Conservation (phyloP, 2,113 vertebrate species). For the Callionymus lyra region DNA sequence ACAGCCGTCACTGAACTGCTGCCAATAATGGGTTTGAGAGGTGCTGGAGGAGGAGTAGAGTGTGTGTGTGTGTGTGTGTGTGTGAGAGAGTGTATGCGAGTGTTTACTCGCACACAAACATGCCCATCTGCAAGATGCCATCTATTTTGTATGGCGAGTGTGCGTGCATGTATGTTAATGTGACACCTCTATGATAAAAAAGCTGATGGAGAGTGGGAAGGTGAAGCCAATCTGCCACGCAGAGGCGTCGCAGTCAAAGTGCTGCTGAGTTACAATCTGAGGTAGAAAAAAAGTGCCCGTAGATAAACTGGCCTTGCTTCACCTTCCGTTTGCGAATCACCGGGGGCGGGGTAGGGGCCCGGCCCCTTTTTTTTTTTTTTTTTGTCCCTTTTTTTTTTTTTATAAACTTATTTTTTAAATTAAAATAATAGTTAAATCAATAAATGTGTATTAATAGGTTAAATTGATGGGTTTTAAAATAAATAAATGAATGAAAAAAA, state of each 20-base stretch:
- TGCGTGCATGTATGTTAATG: slow-evolving; percentile 62
- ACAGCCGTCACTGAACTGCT: slow-evolving; percentile 66
- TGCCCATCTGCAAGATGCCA: slow-evolving; percentile 57
- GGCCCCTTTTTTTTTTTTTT: too few species aligned
- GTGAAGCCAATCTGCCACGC: slow-evolving; percentile 54
- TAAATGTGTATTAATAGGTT: too few species aligned
- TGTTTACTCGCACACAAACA: slow-evolving; percentile 53
- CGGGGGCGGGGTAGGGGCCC: too few species aligned
- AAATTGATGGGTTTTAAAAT: too few species aligned
- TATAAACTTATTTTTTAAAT: too few species aligned
- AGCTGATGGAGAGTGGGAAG: slow-evolving; percentile 62
- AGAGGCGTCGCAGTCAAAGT: slow-evolving; percentile 42
- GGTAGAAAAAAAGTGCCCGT: slow-evolving; percentile 36
- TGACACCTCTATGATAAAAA: slow-evolving; percentile 59
- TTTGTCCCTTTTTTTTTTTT: too few species aligned
- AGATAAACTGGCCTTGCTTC: slow-evolving; percentile 39
- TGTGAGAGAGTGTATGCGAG: slow-evolving; percentile 26
- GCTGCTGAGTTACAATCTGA: slow-evolving; percentile 49
- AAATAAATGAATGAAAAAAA: too few species aligned
- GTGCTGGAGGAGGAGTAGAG: slow-evolving; percentile 53
- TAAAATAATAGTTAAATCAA: too few species aligned
- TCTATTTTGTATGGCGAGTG: slow-evolving; percentile 57
- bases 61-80: slow-evolving; percentile 16
- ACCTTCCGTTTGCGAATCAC: slow-evolving; percentile 36
- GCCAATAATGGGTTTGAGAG: slow-evolving; percentile 67